phyloP scores from a whole-genome alignment of 2,888 invertebrate species.

The Campoplex capitator region DNA sequence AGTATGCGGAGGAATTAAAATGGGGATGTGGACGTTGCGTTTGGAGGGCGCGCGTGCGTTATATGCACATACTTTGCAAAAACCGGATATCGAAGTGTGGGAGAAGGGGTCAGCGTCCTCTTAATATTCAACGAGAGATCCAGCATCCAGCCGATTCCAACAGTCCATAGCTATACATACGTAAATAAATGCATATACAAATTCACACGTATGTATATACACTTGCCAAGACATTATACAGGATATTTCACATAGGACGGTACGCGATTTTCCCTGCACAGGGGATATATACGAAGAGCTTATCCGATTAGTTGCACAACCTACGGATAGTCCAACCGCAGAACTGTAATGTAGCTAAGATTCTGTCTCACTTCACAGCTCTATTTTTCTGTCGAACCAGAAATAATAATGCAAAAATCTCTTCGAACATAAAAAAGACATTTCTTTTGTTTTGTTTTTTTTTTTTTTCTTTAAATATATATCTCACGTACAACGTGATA shows the following conservation, averaged over 20 bases:
- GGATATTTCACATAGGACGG: not conserved
- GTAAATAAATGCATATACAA: not conserved
- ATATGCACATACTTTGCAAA: constrained; percentile 58
- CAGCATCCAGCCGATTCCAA: constrained; percentile 44
- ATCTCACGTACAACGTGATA: not conserved
- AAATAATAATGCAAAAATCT: not conserved
- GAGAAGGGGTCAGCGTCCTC: constrained; percentile 69
- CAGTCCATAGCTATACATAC: not conserved
- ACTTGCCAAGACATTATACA: not conserved
- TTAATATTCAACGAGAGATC: constrained; percentile 66
- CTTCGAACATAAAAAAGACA: not conserved
- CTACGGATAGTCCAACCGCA: not conserved
- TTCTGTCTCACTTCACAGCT: not conserved
- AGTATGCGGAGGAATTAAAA: constrained; percentile 23
- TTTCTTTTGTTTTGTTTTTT: not conserved
- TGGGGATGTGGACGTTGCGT: constrained; percentile 40
- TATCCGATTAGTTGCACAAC: not conserved
- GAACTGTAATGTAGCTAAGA: not conserved
- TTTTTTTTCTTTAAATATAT: not conserved
- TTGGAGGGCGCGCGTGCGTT: constrained; percentile 43
- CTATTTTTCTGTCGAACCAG: no score
- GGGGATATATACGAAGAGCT: not conserved
- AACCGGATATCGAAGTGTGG: constrained; percentile 71
- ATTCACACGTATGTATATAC: not conserved
- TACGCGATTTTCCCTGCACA: not conserved